Conservation (phyloP, 2,888 invertebrate genomes). For the Syrphus vitripennis region DNA sequence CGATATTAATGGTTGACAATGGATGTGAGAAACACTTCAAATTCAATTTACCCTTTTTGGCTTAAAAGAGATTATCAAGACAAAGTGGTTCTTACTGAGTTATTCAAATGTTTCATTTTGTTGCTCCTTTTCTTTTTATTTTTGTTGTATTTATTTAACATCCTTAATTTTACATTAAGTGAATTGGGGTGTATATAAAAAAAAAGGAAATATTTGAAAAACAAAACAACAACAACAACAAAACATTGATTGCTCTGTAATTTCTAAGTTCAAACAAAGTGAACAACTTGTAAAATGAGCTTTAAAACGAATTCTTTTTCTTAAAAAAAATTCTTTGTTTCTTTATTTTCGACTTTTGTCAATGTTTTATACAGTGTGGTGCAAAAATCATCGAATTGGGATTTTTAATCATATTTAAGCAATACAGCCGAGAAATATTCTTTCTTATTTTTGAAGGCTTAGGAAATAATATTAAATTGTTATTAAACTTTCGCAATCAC, state of each 20-base stretch:
- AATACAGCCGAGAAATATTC: too few relatives aligned
- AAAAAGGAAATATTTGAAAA: background rate
- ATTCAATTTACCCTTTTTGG: constrained; percentile 31
- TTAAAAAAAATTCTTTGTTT: background rate
- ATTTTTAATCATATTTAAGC: too few relatives aligned
- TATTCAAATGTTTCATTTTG: constrained; percentile 48
- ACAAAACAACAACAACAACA: background rate
- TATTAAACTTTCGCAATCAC: too few relatives aligned
- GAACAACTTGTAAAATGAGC: constrained; percentile 60
- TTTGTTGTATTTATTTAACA: constrained; percentile 24
- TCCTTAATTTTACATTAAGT: constrained; percentile 26
- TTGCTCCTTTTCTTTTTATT: background rate
- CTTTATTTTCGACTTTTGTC: background rate
- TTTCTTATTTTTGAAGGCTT: too few relatives aligned
- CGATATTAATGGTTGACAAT: background rate
- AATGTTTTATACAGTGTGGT: background rate
- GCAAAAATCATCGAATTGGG: background rate
- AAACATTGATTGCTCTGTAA: constrained; percentile 35
- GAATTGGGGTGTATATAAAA: background rate
- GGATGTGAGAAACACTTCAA: constrained; percentile 1
- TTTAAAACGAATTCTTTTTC: constrained; percentile 22
- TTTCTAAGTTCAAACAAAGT: constrained; percentile 53
- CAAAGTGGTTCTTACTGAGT: constrained; percentile 46
- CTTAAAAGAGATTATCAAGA: constrained; percentile 33
- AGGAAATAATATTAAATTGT: too few relatives aligned